Evolutionary conservation across 2,113 vertebrate species (phyloP).

Genomic region (Calypte anna): DNA sequence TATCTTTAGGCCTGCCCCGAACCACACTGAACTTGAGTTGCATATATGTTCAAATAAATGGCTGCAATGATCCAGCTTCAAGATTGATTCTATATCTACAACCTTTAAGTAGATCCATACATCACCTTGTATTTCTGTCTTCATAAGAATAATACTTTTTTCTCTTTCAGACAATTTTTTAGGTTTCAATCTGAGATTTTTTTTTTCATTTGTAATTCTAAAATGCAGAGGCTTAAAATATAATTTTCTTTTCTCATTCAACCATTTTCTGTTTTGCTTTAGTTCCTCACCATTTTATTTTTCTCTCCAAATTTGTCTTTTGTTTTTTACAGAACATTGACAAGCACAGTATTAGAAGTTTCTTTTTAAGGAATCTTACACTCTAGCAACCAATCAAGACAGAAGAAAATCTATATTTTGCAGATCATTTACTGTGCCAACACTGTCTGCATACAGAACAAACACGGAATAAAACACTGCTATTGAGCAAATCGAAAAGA

Average conservation of each 20-base stretch:
- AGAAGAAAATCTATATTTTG: slow-evolving; percentile 52
- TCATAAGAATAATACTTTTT: background rate
- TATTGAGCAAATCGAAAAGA: background rate
- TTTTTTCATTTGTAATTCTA: background rate
- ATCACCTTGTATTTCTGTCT: background rate
- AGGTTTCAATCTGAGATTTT: background rate
- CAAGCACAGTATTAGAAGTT: slow-evolving; percentile 24
- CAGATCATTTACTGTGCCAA: slow-evolving; percentile 43
- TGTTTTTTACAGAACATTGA: slow-evolving; percentile 28
- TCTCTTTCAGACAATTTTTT: background rate
- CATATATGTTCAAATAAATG: background rate
- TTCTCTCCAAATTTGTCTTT: background rate
- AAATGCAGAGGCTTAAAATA: background rate
- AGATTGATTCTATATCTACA: background rate
- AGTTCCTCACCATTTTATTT: background rate
- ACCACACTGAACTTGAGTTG: background rate
- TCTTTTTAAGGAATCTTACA: slow-evolving; percentile 13
- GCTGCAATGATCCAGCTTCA: background rate
- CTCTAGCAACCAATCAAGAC: slow-evolving; percentile 18
- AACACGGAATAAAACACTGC: background rate
- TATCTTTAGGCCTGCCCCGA: background rate
- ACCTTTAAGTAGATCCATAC: background rate
- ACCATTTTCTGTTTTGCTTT: background rate
- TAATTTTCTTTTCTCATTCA: background rate
- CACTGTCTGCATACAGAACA: slow-evolving; percentile 14